Evolutionary conservation across 2,888 invertebrate genomes (phyloP).

Genomic region (Schizotus pectinicornis): DNA sequence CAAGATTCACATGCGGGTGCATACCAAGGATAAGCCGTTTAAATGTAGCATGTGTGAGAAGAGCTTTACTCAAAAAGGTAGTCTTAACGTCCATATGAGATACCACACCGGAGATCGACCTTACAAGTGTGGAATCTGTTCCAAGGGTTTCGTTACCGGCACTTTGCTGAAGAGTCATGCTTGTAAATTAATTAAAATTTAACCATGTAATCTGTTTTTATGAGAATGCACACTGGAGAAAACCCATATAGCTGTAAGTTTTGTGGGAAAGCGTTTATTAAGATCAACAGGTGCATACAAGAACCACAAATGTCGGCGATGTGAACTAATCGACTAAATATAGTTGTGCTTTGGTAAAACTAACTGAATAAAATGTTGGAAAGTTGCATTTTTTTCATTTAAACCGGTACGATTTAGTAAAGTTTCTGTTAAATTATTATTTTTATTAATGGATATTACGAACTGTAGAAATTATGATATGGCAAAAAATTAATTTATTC

Average conservation of each 20-base stretch:
- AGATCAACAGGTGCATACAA: too few relatives aligned
- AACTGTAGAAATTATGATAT: too few relatives aligned
- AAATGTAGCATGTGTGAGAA: constrained; percentile 62
- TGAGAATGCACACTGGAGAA: too few relatives aligned
- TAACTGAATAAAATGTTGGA: too few relatives aligned
- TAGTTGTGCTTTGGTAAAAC: too few relatives aligned
- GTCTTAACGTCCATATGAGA: constrained; percentile 59
- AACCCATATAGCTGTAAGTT: constrained; percentile 59
- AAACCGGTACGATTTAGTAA: too few relatives aligned
- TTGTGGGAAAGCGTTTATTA: constrained; percentile 59
- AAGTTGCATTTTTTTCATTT: too few relatives aligned
- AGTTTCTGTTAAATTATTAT: too few relatives aligned
- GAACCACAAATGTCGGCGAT: constrained; percentile 3
- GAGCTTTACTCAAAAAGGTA: constrained; percentile 62
- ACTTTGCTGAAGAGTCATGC: not conserved
- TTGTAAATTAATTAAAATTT: too few relatives aligned
- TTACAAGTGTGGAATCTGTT: constrained; percentile 58
- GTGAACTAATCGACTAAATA: not conserved
- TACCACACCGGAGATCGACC: constrained; percentile 16
- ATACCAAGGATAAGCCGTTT: constrained; percentile 63
- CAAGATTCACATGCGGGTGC: constrained; percentile 62
- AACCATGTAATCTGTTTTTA: too few relatives aligned
- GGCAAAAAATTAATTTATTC: too few relatives aligned
- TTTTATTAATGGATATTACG: too few relatives aligned
- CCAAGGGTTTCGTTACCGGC: constrained; percentile 56